Evolutionary conservation across 2,113 vertebrate genomes (phyloP).

Genomic region (Lophius piscatorius): DNA sequence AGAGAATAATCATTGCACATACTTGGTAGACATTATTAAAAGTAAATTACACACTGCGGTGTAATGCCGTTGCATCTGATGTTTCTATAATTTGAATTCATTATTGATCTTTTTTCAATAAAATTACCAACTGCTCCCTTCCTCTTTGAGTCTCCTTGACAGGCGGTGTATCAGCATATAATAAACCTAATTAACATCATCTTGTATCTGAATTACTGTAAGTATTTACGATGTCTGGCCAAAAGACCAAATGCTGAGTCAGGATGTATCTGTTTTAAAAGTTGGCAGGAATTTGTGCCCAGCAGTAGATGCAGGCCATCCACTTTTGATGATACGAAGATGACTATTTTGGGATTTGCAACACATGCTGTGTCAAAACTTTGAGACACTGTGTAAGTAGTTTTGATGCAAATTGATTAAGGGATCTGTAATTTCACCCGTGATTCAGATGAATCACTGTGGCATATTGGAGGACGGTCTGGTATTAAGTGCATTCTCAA

Average conservation of each 20-base stretch:
- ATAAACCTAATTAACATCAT: conserved; percentile 10
- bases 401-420: conserved; percentile 20
- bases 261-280: conserved; percentile 19
- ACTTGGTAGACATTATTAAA: not conserved
- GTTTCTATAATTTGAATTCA: conserved; percentile 20
- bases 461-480: conserved; percentile 16
- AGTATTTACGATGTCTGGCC: conserved; percentile 2
- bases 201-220: too few relatives aligned
- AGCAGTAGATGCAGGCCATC: conserved; percentile 8
- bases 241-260: conserved; percentile 24
- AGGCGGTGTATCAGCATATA: conserved; percentile 17
- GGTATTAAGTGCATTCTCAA: conserved; percentile 9
- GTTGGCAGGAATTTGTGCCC: conserved; percentile 8
- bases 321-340: conserved; percentile 22
- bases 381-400: conserved; percentile 21
- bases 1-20: too few relatives aligned
- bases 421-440: not conserved
- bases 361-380: conserved; percentile 35
- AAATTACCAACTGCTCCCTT: conserved; percentile 16
- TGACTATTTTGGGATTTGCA: conserved; percentile 14
- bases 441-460: not conserved
- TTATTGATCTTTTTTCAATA: conserved; percentile 38
- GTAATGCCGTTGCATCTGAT: not conserved
- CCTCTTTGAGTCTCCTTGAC: conserved; percentile 10
- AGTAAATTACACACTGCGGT: not conserved